phyloP scores from a whole-genome alignment of 2,888 invertebrate genomes.

The Tipula confusa region DNA sequence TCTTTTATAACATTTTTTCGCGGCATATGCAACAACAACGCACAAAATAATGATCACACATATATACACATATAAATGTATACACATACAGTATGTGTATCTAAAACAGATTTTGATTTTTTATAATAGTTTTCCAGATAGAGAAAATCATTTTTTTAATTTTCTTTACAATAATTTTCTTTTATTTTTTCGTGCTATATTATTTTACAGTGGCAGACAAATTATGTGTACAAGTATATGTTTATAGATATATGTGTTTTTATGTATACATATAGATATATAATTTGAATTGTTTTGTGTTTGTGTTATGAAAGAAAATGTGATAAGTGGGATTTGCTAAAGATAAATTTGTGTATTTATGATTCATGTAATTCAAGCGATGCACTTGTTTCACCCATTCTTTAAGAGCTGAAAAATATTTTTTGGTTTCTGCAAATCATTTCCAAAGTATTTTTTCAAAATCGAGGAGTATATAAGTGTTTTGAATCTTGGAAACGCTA shows the following conservation, averaged over 20 bases:
- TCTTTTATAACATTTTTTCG: slow-evolving; percentile 13
- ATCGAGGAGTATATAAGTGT: too few species aligned
- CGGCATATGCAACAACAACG: neutral
- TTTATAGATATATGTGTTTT: neutral
- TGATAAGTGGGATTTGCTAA: neutral
- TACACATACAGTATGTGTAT: too few species aligned
- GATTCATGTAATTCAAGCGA: neutral
- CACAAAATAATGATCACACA: neutral
- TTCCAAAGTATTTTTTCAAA: too few species aligned
- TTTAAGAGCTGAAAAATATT: too few species aligned
- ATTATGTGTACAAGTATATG: neutral
- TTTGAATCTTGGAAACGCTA: too few species aligned
- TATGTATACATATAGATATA: neutral
- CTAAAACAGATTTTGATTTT: too few species aligned
- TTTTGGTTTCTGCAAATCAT: too few species aligned
- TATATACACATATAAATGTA: neutral
- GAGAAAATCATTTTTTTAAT: neutral
- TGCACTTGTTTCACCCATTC: neutral
- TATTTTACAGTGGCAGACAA: neutral
- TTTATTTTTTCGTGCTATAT: slow-evolving; percentile 6
- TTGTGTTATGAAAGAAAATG: neutral
- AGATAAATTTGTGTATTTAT: neutral
- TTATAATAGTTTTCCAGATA: slow-evolving; percentile 12
- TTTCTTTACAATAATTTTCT: neutral
- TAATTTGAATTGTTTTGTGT: neutral